phyloP scores from a whole-genome alignment of 1,140 invertebrate species.

The Venturia canescens region DNA sequence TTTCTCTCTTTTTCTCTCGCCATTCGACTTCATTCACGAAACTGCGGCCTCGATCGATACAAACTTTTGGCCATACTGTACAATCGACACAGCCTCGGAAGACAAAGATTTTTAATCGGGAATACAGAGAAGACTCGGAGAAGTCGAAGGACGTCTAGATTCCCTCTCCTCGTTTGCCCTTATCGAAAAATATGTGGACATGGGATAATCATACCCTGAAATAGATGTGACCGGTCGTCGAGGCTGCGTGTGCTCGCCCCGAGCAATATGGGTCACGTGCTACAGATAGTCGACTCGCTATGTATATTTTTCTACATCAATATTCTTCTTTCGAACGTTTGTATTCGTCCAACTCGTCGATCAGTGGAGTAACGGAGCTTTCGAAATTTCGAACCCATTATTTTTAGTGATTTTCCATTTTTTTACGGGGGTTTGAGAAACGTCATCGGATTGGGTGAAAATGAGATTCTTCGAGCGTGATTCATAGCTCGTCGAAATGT shows the following conservation, averaged over 20 bases:
- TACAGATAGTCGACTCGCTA: neutral
- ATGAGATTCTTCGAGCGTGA: too few species aligned
- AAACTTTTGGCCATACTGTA: neutral
- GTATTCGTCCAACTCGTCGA: too few species aligned
- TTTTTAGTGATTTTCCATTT: too few species aligned
- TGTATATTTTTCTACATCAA: neutral
- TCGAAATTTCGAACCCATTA: too few species aligned
- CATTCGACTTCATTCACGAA: too few species aligned
- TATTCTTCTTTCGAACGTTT: too few species aligned
- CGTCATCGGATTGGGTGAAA: too few species aligned
- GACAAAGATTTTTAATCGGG: neutral
- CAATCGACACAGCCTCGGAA: neutral
- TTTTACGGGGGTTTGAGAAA: too few species aligned
- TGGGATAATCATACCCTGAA: constrained; percentile 36
- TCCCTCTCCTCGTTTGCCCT: constrained; percentile 14
- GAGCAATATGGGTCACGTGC: constrained; percentile 23
- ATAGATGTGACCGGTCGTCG: constrained; percentile 28
- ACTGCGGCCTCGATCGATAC: too few species aligned
- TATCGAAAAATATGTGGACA: constrained; percentile 10
- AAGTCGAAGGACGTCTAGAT: constrained; percentile 36
- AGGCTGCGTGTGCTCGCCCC: neutral
- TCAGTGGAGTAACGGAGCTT: too few species aligned
- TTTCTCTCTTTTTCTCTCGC: too few species aligned
- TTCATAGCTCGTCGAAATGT: too few species aligned
- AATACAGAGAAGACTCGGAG: neutral